These are phyloP conservation scores for Patagioenas fasciata DNA, from an alignment of 2,113 vertebrate genomes.

Conservation along the genomic window DNA sequence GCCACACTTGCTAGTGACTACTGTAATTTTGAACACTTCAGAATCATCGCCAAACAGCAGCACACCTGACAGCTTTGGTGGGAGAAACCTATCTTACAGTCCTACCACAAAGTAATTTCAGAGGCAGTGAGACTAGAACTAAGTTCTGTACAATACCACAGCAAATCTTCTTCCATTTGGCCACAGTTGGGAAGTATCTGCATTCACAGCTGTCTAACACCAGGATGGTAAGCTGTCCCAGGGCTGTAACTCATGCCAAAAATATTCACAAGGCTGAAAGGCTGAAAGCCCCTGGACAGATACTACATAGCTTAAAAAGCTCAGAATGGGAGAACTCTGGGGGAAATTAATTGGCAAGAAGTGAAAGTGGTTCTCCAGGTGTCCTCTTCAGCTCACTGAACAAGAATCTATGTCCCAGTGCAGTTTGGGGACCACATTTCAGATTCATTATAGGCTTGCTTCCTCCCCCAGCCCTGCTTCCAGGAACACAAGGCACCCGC, in stretches of 20 bases:
- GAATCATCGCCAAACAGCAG: neutral
- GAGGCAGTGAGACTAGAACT: neutral
- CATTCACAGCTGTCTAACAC: neutral
- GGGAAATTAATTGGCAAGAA: neutral
- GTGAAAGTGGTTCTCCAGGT: neutral
- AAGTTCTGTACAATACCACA: neutral
- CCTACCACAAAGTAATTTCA: neutral
- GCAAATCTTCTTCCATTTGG: neutral
- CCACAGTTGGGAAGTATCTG: neutral
- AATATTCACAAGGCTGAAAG: neutral
- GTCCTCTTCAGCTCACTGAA: neutral
- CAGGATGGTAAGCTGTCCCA: neutral
- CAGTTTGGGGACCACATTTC: neutral
- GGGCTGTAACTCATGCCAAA: neutral
- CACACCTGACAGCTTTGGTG: neutral
- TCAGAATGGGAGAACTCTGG: neutral
- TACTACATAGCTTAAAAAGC: neutral
- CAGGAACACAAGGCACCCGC: neutral
- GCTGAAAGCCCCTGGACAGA: neutral
- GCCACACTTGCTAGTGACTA: neutral
- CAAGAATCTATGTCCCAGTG: fast-evolving
- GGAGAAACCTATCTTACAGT: neutral
- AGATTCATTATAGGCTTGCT: neutral
- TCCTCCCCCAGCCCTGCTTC: neutral
- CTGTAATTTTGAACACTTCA: neutral